These are phyloP conservation scores for Aporophyla nigra DNA, from an alignment of 2,888 invertebrate species.

Conservation along the genomic window DNA sequence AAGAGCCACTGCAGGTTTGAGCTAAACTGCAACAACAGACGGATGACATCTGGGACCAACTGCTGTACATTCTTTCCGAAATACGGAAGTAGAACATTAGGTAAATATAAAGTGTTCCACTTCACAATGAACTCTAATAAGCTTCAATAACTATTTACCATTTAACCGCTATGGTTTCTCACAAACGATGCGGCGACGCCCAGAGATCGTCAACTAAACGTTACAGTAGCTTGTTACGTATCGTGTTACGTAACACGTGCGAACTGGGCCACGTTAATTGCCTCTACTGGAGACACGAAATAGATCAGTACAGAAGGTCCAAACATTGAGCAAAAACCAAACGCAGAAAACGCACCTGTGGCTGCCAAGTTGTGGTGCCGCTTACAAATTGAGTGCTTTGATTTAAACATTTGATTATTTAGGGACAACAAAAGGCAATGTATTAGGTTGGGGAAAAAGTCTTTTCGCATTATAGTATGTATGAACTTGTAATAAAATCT, in stretches of 20 bases:
- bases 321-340: background rate
- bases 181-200: slow-evolving; percentile 17
- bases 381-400: background rate
- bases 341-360: background rate
- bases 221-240: slow-evolving; percentile 40
- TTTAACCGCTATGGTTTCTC: slow-evolving; percentile 15
- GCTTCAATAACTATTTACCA: background rate
- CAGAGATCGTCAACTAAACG: slow-evolving; percentile 48
- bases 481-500: too few species aligned
- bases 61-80: background rate
- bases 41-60: background rate
- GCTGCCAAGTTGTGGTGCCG: background rate
- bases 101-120: background rate
- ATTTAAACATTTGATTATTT: too few species aligned
- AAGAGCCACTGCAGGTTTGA: too few species aligned
- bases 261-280: slow-evolving; percentile 69
- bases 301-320: slow-evolving; percentile 6
- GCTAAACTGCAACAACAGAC: too few species aligned
- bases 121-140: background rate
- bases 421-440: too few species aligned
- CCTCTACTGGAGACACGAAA: slow-evolving; percentile 32
- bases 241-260: slow-evolving; percentile 45
- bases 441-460: too few species aligned
- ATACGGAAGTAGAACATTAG: background rate
- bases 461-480: too few species aligned